Conservation (phyloP, 2,797 vertebrate species). For the Distichodus sexfasciatus region DNA sequence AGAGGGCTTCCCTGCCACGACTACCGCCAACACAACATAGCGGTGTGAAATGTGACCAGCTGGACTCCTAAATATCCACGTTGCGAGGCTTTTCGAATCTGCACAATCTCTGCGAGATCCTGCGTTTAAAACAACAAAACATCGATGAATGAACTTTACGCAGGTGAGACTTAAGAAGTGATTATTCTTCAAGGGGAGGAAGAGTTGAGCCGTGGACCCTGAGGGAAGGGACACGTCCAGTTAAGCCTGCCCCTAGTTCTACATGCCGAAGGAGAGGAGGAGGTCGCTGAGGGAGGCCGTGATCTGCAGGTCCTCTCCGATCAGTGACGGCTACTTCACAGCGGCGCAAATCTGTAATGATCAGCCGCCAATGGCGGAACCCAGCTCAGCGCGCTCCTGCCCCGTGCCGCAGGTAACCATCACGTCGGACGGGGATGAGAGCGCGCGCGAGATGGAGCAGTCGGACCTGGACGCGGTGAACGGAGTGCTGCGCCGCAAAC, state of each 20-base stretch:
- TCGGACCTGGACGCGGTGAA: conserved; percentile 72
- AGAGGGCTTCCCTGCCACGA: conserved; percentile 19
- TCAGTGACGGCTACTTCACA: conserved; percentile 50
- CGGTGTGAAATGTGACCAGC: not conserved
- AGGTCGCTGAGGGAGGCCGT: conserved; percentile 68
- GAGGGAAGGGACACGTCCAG: too few relatives aligned
- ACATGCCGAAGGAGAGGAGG: conserved; percentile 72
- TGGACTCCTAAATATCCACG: not conserved
- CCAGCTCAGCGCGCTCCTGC: conserved; percentile 55
- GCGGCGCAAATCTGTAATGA: conserved; percentile 62
- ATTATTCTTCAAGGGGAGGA: too few relatives aligned
- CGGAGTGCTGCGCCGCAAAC: conserved; percentile 76
- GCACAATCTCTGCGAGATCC: too few relatives aligned
- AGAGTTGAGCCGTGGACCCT: too few relatives aligned
- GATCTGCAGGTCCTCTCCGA: conserved; percentile 43
- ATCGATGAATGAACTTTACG: too few relatives aligned
- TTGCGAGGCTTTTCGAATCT: not conserved
- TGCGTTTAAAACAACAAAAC: too few relatives aligned
- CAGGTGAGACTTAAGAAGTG: too few relatives aligned
- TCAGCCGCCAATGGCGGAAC: conserved; percentile 64
- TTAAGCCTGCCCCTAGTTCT: not conserved
- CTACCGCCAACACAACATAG: not conserved
- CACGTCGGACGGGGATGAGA: conserved; percentile 81
- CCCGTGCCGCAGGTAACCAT: conserved; percentile 90
- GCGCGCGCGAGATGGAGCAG: conserved; percentile 66